These are phyloP conservation scores for Pachyuromys duprasi DNA, from an alignment of 2,797 vertebrate genomes.

Conservation along the genomic window DNA sequence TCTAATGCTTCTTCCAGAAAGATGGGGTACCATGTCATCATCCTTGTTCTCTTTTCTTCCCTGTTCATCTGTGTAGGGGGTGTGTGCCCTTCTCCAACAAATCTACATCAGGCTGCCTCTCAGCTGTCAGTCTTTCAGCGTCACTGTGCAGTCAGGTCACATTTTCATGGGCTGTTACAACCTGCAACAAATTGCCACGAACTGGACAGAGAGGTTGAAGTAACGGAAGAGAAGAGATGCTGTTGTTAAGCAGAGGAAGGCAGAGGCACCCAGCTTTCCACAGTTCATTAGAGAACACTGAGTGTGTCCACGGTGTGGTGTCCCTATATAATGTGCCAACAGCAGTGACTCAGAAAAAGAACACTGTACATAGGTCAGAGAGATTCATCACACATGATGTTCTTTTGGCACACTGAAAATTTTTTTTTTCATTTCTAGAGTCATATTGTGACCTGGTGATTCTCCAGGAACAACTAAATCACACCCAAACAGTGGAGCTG, in stretches of 20 bases:
- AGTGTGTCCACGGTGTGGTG: neutral
- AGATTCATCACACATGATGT: neutral
- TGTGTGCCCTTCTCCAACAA: neutral
- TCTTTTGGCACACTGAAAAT: neutral
- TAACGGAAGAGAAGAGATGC: neutral
- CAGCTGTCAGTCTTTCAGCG: neutral
- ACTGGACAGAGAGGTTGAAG: conserved; percentile 16
- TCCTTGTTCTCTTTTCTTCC: neutral
- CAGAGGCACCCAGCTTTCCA: neutral
- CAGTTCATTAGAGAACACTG: conserved; percentile 2
- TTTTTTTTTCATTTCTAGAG: neutral
- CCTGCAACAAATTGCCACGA: neutral
- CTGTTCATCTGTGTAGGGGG: neutral
- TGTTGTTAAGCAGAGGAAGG: neutral
- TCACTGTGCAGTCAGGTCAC: neutral
- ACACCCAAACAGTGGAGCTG: neutral
- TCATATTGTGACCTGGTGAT: neutral
- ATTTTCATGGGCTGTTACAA: conserved; percentile 15
- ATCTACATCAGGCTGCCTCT: neutral
- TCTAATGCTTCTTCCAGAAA: neutral
- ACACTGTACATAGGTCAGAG: neutral
- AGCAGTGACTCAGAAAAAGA: conserved; percentile 1
- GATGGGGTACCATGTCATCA: neutral
- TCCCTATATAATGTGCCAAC: neutral
- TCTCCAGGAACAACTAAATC: neutral